Evolutionary conservation across 1,140 invertebrate genomes (phyloP).

Genomic region (Drosophila pseudoobscura): DNA sequence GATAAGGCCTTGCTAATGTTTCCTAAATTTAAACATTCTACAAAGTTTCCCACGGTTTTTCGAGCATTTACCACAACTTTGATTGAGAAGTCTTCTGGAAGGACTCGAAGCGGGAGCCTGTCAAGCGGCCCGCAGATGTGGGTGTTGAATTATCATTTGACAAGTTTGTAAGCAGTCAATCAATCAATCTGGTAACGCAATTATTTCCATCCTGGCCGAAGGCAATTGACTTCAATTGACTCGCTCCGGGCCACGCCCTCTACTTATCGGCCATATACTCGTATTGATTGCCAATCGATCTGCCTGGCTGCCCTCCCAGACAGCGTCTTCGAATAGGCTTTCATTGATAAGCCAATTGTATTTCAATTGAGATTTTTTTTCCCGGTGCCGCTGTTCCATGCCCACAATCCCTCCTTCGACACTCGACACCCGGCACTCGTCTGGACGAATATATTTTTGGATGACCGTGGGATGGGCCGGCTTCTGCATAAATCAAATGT

Average conservation of each 20-base stretch:
- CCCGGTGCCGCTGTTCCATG: constrained; percentile 36
- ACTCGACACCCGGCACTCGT: not conserved
- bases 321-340: constrained; percentile 55
- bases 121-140: too few relatives aligned
- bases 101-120: too few relatives aligned
- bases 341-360: constrained; percentile 76
- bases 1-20: too few relatives aligned
- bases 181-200: constrained; percentile 27
- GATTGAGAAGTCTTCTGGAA: too few relatives aligned
- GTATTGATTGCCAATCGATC: constrained; percentile 26
- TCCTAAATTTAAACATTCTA: too few relatives aligned
- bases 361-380: constrained; percentile 75
- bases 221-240: constrained; percentile 55
- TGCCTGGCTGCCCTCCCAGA: not conserved
- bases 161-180: constrained; percentile 34
- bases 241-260: constrained; percentile 17
- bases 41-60: too few relatives aligned
- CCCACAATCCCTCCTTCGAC: constrained; percentile 7
- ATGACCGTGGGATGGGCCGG: not conserved
- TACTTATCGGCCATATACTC: too few relatives aligned
- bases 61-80: too few relatives aligned
- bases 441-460: constrained; percentile 26
- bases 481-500: constrained; percentile 35
- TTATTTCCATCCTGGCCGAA: constrained; percentile 35
- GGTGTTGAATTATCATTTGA: constrained; percentile 3